Evolutionary conservation across 2,797 vertebrate genomes (phyloP).

Genomic region (Rhincodon typus): DNA sequence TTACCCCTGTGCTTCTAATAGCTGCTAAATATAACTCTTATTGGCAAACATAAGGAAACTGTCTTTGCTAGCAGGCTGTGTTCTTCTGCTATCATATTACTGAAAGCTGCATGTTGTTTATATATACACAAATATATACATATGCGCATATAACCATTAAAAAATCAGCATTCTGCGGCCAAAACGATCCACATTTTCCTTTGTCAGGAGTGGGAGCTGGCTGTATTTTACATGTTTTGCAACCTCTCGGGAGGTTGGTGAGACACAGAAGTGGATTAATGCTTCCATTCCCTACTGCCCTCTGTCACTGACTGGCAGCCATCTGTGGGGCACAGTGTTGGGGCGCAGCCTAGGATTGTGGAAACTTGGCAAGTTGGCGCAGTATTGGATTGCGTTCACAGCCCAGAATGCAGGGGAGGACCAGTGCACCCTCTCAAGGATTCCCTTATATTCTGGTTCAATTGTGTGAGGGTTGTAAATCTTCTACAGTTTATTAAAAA

Average conservation of each 20-base stretch:
- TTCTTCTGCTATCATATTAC: background rate
- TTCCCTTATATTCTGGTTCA: background rate
- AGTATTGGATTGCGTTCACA: background rate
- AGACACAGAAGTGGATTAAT: background rate
- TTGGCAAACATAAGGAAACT: background rate
- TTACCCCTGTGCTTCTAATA: background rate
- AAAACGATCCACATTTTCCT: background rate
- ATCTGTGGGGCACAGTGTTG: background rate
- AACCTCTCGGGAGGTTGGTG: background rate
- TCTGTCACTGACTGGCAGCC: background rate
- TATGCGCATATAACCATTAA: background rate
- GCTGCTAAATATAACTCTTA: background rate
- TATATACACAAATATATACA: background rate
- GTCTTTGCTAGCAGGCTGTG: background rate
- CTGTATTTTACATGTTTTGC: background rate
- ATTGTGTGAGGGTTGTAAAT: background rate
- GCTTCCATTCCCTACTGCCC: background rate
- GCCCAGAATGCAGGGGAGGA: background rate
- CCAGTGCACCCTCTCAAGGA: background rate
- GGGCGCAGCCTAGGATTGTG: background rate
- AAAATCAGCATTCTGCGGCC: background rate
- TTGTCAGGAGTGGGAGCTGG: background rate
- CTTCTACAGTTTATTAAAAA: background rate
- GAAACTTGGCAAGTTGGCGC: background rate
- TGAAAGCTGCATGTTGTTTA: constrained; percentile 7